A percentile compares a stretch with the other conserved stretches of the same genome.
Conservation (phyloP, 2,797 vertebrate genomes). For the Vipera latastei region DNA sequence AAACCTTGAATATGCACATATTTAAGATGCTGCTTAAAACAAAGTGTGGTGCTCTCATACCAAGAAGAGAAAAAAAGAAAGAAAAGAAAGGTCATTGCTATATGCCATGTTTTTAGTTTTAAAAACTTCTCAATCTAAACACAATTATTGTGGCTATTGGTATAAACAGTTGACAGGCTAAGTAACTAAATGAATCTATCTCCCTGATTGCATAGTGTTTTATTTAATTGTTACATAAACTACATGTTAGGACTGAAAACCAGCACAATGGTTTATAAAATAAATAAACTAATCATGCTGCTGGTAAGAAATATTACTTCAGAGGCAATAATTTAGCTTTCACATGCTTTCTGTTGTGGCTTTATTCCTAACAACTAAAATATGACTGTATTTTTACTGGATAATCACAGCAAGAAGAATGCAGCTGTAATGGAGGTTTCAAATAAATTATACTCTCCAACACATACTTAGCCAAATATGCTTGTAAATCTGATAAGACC, state of each 20-base stretch:
- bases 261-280: neutral
- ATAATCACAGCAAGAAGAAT: slow-evolving; percentile 45
- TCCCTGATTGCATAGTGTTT: neutral
- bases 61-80: slow-evolving; percentile 14
- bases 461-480: slow-evolving; percentile 21
- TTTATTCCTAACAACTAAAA: slow-evolving; percentile 38
- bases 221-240: neutral
- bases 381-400: slow-evolving; percentile 9
- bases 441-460: slow-evolving; percentile 46
- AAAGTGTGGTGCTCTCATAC: slow-evolving; percentile 31
- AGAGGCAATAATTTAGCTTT: slow-evolving; percentile 30
- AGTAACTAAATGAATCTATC: neutral
- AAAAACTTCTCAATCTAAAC: slow-evolving; percentile 58
- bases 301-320: slow-evolving; percentile 48
- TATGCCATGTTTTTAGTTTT: slow-evolving; percentile 52
- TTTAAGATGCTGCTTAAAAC: slow-evolving; percentile 55
- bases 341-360: slow-evolving; percentile 35
- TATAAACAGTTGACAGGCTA: neutral
- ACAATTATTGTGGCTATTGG: slow-evolving; percentile 44
- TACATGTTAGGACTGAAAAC: neutral
- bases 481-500: slow-evolving; percentile 13
- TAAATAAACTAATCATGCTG: neutral
- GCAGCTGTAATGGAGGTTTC: slow-evolving; percentile 54
- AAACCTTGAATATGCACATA: neutral
- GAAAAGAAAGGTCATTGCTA: neutral